These are phyloP conservation scores for Cerceris ruficornis DNA, from an alignment of 2,888 invertebrate genomes.

Conservation along the genomic window DNA sequence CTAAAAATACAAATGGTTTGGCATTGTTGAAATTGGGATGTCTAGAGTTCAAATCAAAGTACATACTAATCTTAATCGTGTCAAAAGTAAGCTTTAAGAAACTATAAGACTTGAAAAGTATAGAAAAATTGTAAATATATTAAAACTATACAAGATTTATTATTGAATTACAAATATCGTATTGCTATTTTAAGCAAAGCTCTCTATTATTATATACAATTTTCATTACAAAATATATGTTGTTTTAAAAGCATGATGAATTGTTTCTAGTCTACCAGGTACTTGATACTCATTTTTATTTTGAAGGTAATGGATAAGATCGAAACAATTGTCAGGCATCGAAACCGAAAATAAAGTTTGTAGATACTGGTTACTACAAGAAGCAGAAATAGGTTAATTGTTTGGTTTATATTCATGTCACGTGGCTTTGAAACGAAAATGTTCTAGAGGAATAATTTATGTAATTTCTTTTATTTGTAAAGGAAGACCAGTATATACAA, in stretches of 20 bases:
- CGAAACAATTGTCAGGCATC: conserved; percentile 6
- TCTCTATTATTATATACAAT: conserved; percentile 14
- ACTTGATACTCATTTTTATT: conserved; percentile 29
- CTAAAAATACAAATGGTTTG: conserved; percentile 7
- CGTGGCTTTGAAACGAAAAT: too few species aligned
- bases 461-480: neutral
- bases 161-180: conserved; percentile 2
- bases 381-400: neutral
- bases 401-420: neutral
- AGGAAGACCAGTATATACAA: conserved; percentile 25
- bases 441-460: neutral
- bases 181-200: conserved; percentile 10
- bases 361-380: conserved; percentile 17
- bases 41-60: conserved; percentile 5
- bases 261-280: conserved; percentile 52
- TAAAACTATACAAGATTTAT: conserved; percentile 4
- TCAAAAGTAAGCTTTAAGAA: conserved; percentile 15
- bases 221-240: conserved; percentile 13
- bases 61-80: neutral
- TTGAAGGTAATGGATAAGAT: neutral
- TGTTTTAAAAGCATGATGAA: conserved; percentile 25
- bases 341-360: conserved; percentile 15
- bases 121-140: conserved; percentile 25
- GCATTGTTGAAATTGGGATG: conserved; percentile 5
- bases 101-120: conserved; percentile 18